Evolutionary conservation across 2,113 vertebrate genomes (phyloP).

Genomic region (Argyrosomus japonicus): DNA sequence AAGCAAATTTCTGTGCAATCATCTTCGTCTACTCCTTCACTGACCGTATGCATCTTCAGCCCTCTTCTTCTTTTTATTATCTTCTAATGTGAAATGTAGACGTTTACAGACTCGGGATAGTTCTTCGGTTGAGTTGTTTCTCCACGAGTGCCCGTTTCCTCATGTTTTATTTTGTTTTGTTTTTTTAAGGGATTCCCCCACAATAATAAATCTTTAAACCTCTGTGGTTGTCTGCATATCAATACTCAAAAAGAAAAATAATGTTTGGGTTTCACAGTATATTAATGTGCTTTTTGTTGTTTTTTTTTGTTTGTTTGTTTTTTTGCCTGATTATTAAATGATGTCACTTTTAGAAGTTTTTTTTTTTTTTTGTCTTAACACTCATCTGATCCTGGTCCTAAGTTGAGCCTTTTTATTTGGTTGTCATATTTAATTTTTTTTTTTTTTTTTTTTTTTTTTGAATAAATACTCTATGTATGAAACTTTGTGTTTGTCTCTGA

Average conservation of each 20-base stretch:
- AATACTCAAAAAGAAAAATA: constrained; percentile 71
- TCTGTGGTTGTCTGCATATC: constrained; percentile 86
- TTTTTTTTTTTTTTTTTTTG: constrained; percentile 73
- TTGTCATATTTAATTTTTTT: constrained; percentile 82
- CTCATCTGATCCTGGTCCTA: constrained; percentile 76
- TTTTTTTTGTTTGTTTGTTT: constrained; percentile 20
- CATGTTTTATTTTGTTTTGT: not conserved
- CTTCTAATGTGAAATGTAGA: constrained; percentile 39
- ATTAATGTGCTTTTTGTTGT: constrained; percentile 72
- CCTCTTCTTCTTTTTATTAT: not conserved
- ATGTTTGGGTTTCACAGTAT: constrained; percentile 80
- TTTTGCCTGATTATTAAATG: constrained; percentile 71
- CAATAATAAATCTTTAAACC: constrained; percentile 71
- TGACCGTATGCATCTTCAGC: constrained; percentile 2
- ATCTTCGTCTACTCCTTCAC: not conserved
- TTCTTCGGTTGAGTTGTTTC: constrained; percentile 25
- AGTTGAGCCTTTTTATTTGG: constrained; percentile 78
- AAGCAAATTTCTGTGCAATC: constrained; percentile 40
- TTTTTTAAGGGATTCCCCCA: constrained; percentile 31
- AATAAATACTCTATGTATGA: constrained; percentile 79
- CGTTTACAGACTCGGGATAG: constrained; percentile 49
- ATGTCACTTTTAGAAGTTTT: constrained; percentile 77
- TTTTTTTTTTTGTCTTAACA: constrained; percentile 81
- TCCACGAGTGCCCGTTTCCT: constrained; percentile 53
- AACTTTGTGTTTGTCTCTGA: not conserved